These are phyloP conservation scores for Eilema griseolum DNA, from an alignment of 2,888 invertebrate genomes.

Conservation along the genomic window DNA sequence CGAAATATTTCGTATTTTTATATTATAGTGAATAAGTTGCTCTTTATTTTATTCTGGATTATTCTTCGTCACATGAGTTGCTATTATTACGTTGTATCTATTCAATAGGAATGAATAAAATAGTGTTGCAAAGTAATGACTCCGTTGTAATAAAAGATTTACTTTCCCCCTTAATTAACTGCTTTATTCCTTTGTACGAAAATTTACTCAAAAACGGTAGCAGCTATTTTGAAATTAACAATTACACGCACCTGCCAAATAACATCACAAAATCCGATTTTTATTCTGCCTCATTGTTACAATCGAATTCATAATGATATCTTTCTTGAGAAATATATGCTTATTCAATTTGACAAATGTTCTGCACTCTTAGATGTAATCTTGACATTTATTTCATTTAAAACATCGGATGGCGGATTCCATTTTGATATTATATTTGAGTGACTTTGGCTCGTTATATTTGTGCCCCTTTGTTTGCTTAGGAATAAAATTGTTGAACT, in stretches of 20 bases:
- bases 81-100: background rate
- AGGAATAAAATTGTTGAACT: background rate
- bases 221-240: background rate
- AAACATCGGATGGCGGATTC: conserved; percentile 19
- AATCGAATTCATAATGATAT: conserved; percentile 42
- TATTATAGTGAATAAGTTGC: background rate
- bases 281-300: conserved; percentile 37
- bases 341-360: conserved; percentile 49
- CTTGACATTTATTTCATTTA: conserved; percentile 45
- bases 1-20: background rate
- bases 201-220: background rate
- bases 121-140: too few relatives aligned
- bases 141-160: too few relatives aligned
- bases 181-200: background rate
- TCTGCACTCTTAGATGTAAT: conserved; percentile 38
- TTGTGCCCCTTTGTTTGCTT: background rate
- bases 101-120: too few relatives aligned
- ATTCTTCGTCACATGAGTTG: background rate
- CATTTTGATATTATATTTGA: conserved; percentile 22
- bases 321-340: conserved; percentile 41
- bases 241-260: conserved; percentile 10
- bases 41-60: background rate
- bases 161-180: too few relatives aligned
- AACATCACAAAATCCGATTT: conserved; percentile 32
- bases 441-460: background rate